Evolutionary conservation across 1,140 invertebrate species (phyloP).

Genomic region (Glomeris maerens): DNA sequence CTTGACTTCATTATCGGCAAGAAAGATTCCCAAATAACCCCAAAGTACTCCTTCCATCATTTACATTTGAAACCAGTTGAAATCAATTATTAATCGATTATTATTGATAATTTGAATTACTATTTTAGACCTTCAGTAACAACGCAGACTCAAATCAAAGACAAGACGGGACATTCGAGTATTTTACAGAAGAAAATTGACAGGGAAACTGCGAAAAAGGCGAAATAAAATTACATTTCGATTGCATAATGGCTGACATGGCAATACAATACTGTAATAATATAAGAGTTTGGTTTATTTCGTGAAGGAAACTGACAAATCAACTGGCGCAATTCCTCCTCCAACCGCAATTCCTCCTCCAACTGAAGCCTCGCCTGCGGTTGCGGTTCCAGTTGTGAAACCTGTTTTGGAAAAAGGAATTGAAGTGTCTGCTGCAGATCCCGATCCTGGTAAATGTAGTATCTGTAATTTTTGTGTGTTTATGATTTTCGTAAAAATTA

Average conservation of each 20-base stretch:
- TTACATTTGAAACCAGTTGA: too few species aligned
- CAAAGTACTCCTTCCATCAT: neutral
- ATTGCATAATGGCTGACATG: neutral
- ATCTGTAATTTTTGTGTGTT: too few species aligned
- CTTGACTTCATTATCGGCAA: neutral
- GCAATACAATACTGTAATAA: neutral
- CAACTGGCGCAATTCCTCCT: too few species aligned
- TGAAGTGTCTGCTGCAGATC: too few species aligned
- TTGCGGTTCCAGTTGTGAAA: too few species aligned
- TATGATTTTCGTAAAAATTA: too few species aligned
- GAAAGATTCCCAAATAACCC: neutral
- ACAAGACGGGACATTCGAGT: neutral
- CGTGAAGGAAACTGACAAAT: too few species aligned
- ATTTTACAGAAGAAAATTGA: neutral
- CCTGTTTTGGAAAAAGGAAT: too few species aligned
- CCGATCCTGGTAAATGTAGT: too few species aligned
- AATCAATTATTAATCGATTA: too few species aligned
- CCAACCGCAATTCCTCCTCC: too few species aligned
- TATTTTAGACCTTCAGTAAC: neutral
- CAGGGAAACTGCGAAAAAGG: neutral
- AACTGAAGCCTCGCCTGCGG: too few species aligned
- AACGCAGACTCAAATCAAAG: neutral
- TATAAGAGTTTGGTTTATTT: constrained; percentile 17
- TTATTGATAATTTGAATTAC: neutral
- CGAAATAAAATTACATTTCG: neutral